A percentile compares a stretch with the other conserved stretches of the same genome.
Conservation (phyloP, 2,113 vertebrate species). For the Lophochroa leadbeateri region DNA sequence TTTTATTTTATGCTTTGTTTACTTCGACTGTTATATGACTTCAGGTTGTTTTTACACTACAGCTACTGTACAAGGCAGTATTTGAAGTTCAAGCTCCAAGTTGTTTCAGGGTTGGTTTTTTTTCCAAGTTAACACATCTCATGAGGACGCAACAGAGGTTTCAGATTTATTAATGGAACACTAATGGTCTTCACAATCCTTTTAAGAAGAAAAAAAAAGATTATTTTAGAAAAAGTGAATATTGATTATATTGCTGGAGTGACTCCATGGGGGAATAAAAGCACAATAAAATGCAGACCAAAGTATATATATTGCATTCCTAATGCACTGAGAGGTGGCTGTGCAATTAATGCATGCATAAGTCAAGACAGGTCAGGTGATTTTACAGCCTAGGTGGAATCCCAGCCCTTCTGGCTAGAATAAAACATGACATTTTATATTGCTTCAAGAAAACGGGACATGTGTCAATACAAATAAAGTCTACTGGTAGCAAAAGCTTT, state of each 20-base stretch:
- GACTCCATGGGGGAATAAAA: not conserved
- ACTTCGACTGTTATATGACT: not conserved
- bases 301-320: not conserved
- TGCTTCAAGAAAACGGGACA: not conserved
- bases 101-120: not conserved
- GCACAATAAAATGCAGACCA: not conserved
- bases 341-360: not conserved
- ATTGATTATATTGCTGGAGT: conserved; percentile 7
- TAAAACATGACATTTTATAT: not conserved
- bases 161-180: conserved; percentile 18
- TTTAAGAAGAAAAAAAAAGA: not conserved
- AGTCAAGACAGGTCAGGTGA: not conserved
- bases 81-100: not conserved
- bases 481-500: not conserved
- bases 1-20: not conserved
- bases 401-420: not conserved
- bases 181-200: not conserved
- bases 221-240: not conserved
- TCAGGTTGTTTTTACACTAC: not conserved
- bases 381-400: not conserved
- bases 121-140: not conserved
- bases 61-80: not conserved
- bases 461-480: not conserved
- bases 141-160: not conserved
- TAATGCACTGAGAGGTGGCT: not conserved